Evolutionary conservation across 1,140 invertebrate genomes (phyloP), one percentile per base, ranked within the genome.

Genomic region (Drosophila navojoa): DNA sequence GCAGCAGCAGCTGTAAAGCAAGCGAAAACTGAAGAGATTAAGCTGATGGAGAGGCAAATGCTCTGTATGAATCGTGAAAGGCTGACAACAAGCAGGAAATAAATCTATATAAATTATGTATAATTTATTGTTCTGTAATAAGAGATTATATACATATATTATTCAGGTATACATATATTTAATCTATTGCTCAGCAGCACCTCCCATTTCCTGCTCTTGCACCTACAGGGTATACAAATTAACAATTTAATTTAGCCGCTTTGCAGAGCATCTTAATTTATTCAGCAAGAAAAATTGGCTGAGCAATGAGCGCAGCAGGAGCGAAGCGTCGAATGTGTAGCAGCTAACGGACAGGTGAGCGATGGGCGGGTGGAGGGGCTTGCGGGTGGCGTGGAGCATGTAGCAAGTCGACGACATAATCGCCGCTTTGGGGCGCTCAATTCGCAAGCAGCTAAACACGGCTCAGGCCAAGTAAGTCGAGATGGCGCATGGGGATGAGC

Each of bases 171-270:
- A 22, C 19, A 22, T 22, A 22, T 22, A 22, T 22, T 22, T 22
- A 1, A 29, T 6, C 27, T 6, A 29, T 29, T 5, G 27, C 27
- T 29, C 4, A 6, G 5, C 27, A 29, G 27, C 27, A 22, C 19
- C 19, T 22, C 27, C 27, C 27, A 29, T 5, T 6, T 3, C 5
- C 5, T 19, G 1, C 10, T 10, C 45, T 11, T 10, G 13, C 16
- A 19, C 42, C 5, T 50, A 27, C n/a, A 53, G 50, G 50, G 50
- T 32, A 32, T 53, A 4, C 5, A 32, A 87, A 87, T 86, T 79
- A 82, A 82, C 82, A 86, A 87, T 86, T 87, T 86, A 69, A 86
- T 86, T 86, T 79, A 81, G 81, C 75, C 62, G 75, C 50, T 70
- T 70, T 32, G 71, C 42, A 63, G 53, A 71, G 71, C 79, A 71